A percentile compares a stretch with the other conserved stretches of the same genome.
Evolutionary conservation across 1,140 invertebrate species (phyloP).

Genomic region (Drosophila rufa): DNA sequence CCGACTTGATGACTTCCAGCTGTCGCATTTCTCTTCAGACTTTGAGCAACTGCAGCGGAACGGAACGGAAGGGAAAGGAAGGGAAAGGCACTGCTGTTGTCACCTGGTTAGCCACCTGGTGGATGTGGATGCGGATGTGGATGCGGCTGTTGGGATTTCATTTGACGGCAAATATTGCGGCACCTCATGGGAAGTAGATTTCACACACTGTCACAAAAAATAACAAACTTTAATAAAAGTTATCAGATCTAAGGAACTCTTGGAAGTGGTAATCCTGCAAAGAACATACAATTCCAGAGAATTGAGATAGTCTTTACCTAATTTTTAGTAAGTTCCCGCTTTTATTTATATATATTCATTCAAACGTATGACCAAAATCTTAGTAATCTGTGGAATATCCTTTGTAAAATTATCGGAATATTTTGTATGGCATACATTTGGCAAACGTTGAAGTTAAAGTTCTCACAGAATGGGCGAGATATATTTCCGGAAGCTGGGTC

Average conservation of each 20-base stretch:
- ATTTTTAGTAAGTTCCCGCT: too few species aligned
- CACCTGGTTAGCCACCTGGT: conserved; percentile 46
- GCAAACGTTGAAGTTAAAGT: neutral
- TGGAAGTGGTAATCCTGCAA: too few species aligned
- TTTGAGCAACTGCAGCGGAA: conserved; percentile 42
- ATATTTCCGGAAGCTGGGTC: conserved; percentile 18
- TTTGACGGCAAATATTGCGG: conserved; percentile 53
- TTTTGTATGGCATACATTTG: too few species aligned
- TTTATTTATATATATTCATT: neutral
- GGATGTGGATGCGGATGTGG: conserved; percentile 4
- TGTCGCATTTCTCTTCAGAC: conserved; percentile 55
- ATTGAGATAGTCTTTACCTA: too few species aligned
- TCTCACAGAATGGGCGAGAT: conserved; percentile 6
- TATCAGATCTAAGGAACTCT: neutral
- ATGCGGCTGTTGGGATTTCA: conserved; percentile 36
- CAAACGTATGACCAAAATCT: neutral
- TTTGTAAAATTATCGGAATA: neutral
- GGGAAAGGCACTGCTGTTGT: conserved; percentile 30
- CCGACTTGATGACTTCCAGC: conserved; percentile 59
- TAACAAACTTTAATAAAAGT: neutral
- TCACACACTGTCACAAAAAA: neutral
- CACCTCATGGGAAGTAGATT: conserved; percentile 7
- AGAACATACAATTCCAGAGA: too few species aligned
- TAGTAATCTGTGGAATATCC: neutral
- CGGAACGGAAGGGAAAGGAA: conserved; percentile 10